These are phyloP conservation scores for Riparia riparia DNA, from an alignment of 2,113 vertebrate species.

Conservation along the genomic window DNA sequence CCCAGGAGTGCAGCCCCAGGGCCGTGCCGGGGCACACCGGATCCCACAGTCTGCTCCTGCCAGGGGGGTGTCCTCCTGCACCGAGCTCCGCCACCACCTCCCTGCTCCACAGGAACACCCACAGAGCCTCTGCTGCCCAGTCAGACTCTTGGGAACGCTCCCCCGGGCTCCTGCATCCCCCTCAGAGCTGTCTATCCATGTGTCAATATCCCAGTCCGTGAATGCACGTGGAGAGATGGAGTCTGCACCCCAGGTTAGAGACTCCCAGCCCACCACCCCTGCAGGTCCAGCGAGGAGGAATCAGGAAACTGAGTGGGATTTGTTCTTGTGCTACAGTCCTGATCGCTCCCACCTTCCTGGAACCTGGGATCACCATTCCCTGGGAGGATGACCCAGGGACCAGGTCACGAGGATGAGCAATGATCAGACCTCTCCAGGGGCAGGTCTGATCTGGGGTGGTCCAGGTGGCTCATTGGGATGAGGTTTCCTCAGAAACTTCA, in stretches of 20 bases:
- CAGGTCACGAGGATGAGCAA: too few relatives aligned
- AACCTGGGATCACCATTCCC: not conserved
- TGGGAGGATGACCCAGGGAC: not conserved
- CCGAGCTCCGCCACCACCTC: not conserved
- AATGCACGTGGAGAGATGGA: accelerated
- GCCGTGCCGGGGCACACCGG: accelerated
- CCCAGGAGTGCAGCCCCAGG: not conserved
- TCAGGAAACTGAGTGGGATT: not conserved
- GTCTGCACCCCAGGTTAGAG: not conserved
- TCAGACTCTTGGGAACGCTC: not conserved
- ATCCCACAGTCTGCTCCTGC: not conserved
- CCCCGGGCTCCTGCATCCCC: not conserved
- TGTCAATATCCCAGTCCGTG: accelerated
- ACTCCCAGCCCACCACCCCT: not conserved
- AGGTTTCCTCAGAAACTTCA: not conserved
- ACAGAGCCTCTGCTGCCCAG: not conserved
- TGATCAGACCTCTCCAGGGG: not conserved
- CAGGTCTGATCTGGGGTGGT: not conserved
- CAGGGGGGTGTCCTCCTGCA: not conserved
- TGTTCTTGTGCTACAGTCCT: not conserved
- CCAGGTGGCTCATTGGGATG: accelerated
- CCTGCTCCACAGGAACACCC: not conserved
- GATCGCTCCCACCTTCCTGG: not conserved
- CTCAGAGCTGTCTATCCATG: accelerated
- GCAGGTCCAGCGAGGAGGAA: not conserved